Conservation (phyloP, 2,113 vertebrate genomes). For the Hemiscyllium ocellatum region DNA sequence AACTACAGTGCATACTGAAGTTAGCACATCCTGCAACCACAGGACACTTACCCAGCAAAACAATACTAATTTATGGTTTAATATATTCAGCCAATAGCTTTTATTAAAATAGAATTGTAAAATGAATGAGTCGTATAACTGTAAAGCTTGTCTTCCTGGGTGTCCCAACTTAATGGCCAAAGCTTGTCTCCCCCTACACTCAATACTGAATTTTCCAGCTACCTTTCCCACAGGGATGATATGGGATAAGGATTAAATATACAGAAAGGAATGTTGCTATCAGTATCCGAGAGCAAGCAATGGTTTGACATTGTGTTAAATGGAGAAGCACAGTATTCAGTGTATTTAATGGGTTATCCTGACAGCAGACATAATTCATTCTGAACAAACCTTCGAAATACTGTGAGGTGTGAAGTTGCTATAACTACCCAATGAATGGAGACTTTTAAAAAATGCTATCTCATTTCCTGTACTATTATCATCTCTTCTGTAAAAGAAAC, state of each 20-base stretch:
- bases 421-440: neutral
- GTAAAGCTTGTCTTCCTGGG: neutral
- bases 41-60: neutral
- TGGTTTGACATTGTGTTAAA: neutral
- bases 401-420: neutral
- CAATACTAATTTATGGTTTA: neutral
- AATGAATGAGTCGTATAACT: neutral
- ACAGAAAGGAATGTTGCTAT: neutral
- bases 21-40: neutral
- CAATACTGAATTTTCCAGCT: neutral
- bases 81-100: neutral
- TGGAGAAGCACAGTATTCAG: neutral
- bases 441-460: neutral
- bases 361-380: slow-evolving; percentile 1
- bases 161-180: too few species aligned
- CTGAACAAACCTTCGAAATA: slow-evolving; percentile 8
- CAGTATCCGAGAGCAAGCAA: neutral
- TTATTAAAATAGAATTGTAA: neutral
- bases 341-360: neutral
- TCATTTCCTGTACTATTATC: neutral
- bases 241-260: neutral
- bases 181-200: neutral
- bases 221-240: neutral
- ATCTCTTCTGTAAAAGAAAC: neutral
- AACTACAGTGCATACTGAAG: neutral